Conservation (phyloP, 1,140 invertebrate genomes). For the Musca domestica region DNA sequence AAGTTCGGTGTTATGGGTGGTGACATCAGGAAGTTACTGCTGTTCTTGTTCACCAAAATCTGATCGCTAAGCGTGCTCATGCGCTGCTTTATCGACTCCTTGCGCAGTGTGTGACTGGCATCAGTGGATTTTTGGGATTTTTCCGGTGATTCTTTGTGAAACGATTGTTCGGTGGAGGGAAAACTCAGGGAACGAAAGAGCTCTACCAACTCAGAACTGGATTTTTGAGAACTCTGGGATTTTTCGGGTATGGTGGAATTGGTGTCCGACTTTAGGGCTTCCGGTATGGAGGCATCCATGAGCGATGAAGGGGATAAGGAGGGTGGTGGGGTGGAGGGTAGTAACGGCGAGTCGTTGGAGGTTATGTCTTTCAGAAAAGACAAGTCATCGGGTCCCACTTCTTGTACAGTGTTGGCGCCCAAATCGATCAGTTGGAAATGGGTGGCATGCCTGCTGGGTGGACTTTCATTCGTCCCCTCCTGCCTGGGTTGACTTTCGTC, state of each 20-base stretch:
- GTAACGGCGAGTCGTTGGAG: conserved; percentile 38
- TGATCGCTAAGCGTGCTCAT: conserved; percentile 51
- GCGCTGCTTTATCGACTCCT: conserved; percentile 32
- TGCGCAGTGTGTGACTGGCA: conserved; percentile 19
- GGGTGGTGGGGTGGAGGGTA: conserved; percentile 46
- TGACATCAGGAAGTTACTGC: conserved; percentile 46
- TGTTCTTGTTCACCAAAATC: conserved; percentile 30
- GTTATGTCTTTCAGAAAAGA: conserved; percentile 45
- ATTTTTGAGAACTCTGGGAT: conserved; percentile 40
- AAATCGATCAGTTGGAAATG: conserved; percentile 45
- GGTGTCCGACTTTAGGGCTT: background rate
- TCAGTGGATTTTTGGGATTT: conserved; percentile 24
- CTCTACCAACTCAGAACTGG: conserved; percentile 46
- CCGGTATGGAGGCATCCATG: conserved; percentile 23
- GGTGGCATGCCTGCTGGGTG: conserved; percentile 24
- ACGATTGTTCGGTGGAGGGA: conserved; percentile 37
- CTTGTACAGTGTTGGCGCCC: conserved; percentile 27
- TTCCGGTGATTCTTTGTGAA: conserved; percentile 6
- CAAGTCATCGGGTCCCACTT: conserved; percentile 36
- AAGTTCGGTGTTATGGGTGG: conserved; percentile 48
- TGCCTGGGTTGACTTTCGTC: conserved; percentile 27
- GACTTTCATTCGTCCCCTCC: conserved; percentile 24
- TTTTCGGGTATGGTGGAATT: conserved; percentile 29
- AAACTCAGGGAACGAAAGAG: conserved; percentile 51
- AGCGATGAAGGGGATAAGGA: conserved; percentile 43